These are phyloP conservation scores for Belonocnema kinseyi DNA, from an alignment of 1,140 invertebrate species.

Conservation along the genomic window DNA sequence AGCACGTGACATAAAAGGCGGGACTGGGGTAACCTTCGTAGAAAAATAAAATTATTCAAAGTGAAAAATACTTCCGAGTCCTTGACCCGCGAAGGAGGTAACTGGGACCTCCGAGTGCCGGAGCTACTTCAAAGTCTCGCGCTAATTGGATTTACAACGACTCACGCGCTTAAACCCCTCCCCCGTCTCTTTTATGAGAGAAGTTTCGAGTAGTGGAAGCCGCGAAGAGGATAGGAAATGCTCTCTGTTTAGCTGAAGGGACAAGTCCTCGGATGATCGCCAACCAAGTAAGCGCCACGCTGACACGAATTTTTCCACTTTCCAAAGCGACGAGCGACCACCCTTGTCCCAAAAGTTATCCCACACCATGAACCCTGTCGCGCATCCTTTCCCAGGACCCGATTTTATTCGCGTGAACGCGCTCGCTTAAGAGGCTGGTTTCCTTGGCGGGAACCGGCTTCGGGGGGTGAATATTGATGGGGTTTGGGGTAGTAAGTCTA, in stretches of 20 bases:
- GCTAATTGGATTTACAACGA: slow-evolving; percentile 62
- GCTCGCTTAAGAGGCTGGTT: slow-evolving; percentile 53
- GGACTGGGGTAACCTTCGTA: neutral
- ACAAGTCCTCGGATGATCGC: slow-evolving; percentile 14
- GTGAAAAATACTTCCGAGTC: slow-evolving; percentile 48
- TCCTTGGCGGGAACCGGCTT: slow-evolving; percentile 40
- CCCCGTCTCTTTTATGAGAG: slow-evolving; percentile 34
- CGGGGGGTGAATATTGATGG: slow-evolving; percentile 62
- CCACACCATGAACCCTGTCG: neutral
- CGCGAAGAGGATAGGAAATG: slow-evolving; percentile 33
- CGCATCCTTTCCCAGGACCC: slow-evolving; percentile 27
- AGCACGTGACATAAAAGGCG: neutral
- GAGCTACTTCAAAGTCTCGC: slow-evolving; percentile 52
- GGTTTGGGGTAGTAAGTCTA: slow-evolving; percentile 53
- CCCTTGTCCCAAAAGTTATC: neutral
- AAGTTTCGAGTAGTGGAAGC: slow-evolving; percentile 44
- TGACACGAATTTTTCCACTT: slow-evolving; percentile 36
- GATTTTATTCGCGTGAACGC: slow-evolving; percentile 57
- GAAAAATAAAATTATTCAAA: slow-evolving; percentile 46
- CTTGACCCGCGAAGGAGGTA: slow-evolving; percentile 54
- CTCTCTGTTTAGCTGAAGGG: slow-evolving; percentile 15
- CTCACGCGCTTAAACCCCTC: slow-evolving; percentile 38
- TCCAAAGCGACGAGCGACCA: neutral
- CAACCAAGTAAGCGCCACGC: neutral
- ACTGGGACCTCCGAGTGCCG: slow-evolving; percentile 40